Conservation (phyloP, 2,797 vertebrate species). For the Philypnodon macrostomus region DNA sequence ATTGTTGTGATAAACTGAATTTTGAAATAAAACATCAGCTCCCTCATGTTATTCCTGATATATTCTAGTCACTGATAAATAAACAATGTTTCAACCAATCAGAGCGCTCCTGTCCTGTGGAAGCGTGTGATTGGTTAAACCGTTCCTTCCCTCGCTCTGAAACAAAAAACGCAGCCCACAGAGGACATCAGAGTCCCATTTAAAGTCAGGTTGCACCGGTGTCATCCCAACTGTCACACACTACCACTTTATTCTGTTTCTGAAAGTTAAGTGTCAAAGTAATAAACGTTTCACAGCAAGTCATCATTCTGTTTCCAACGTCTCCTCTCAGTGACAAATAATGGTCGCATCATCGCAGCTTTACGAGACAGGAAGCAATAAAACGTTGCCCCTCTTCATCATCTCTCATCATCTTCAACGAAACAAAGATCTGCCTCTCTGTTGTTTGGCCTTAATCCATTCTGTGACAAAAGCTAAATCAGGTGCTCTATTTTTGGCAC, state of each 20-base stretch:
- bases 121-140: too few relatives aligned
- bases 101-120: too few relatives aligned
- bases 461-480: background rate
- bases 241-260: too few relatives aligned
- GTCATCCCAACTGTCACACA: too few relatives aligned
- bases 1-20: too few relatives aligned
- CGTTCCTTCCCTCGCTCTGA: too few relatives aligned
- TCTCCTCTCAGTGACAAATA: slow-evolving; percentile 3
- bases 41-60: too few relatives aligned
- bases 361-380: slow-evolving; percentile 6
- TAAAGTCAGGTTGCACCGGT: too few relatives aligned
- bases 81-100: too few relatives aligned
- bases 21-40: too few relatives aligned
- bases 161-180: too few relatives aligned
- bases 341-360: background rate
- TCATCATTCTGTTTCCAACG: slow-evolving; percentile 3
- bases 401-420: slow-evolving; percentile 11
- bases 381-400: background rate
- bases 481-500: slow-evolving; percentile 32
- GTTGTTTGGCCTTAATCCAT: slow-evolving; percentile 36
- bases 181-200: background rate
- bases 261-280: background rate
- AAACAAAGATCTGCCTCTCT: slow-evolving; percentile 11
- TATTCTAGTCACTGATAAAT: too few relatives aligned
- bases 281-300: background rate